Evolutionary conservation across 2,113 vertebrate genomes (phyloP).

Genomic region (Leptocoma aspasia): DNA sequence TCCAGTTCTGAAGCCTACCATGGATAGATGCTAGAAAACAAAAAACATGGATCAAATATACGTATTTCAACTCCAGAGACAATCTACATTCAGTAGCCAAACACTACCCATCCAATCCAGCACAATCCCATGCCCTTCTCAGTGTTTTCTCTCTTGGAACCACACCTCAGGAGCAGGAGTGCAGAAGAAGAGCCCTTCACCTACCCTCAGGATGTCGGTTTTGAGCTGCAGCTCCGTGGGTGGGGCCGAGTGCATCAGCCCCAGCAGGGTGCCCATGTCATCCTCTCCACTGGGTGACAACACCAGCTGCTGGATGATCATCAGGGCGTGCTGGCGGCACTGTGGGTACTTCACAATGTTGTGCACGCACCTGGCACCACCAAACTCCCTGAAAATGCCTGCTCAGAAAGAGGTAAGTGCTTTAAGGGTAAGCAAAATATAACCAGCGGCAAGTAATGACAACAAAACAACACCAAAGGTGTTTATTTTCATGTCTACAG

Average conservation of each 20-base stretch:
- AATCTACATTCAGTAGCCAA: not conserved
- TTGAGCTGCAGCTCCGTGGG: slow-evolving; percentile 91
- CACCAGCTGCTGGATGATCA: slow-evolving; percentile 96
- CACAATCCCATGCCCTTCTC: not conserved
- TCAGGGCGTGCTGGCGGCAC: slow-evolving; percentile 92
- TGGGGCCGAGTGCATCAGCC: slow-evolving; percentile 95
- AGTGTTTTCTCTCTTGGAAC: not conserved
- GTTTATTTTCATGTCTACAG: not conserved
- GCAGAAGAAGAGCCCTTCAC: not conserved
- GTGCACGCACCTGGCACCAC: slow-evolving; percentile 93
- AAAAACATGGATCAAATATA: not conserved
- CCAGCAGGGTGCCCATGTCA: slow-evolving; percentile 97
- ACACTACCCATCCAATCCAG: not conserved
- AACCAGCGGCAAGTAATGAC: not conserved
- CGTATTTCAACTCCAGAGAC: rapidly evolving
- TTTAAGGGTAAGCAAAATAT: not conserved
- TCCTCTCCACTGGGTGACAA: slow-evolving; percentile 94
- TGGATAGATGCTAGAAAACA: not conserved
- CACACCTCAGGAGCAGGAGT: not conserved
- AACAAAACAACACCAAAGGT: not conserved
- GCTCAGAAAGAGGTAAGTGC: not conserved
- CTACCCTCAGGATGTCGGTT: slow-evolving; percentile 91
- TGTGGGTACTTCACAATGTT: slow-evolving; percentile 96
- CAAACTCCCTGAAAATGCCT: slow-evolving; percentile 97
- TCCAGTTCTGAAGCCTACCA: not conserved